Conservation (phyloP, 1,140 invertebrate genomes). For the Leptinotarsa lineolata region DNA sequence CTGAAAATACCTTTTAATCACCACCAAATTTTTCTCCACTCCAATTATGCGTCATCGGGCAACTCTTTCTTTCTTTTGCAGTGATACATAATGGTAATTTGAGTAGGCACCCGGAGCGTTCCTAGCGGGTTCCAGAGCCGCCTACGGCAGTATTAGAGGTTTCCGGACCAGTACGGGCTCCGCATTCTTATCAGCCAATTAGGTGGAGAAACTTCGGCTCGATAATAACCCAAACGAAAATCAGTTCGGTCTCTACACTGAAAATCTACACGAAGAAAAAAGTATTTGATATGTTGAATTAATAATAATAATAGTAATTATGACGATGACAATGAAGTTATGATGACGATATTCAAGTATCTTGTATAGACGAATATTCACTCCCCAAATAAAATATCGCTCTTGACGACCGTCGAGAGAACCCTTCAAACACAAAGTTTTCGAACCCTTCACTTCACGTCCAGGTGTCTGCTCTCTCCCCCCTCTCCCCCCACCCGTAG, state of each 20-base stretch:
- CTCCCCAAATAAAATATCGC: too few species aligned
- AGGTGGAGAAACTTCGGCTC: conserved; percentile 35
- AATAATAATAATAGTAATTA: too few species aligned
- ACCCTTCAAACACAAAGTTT: too few species aligned
- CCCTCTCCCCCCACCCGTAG: too few species aligned
- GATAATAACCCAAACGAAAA: conserved; percentile 28
- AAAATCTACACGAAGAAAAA: conserved; percentile 28
- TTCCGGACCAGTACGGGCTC: conserved; percentile 36
- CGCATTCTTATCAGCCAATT: conserved; percentile 43
- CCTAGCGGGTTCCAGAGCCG: conserved; percentile 21
- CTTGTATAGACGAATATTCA: too few species aligned
- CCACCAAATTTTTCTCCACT: neutral
- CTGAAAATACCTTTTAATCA: neutral
- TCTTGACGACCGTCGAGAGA: too few species aligned
- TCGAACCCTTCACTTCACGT: too few species aligned
- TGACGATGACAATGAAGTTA: too few species aligned
- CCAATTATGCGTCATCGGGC: neutral
- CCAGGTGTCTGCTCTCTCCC: too few species aligned
- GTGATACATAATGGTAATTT: conserved; percentile 31
- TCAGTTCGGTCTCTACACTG: conserved; percentile 29
- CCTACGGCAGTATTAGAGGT: conserved; percentile 36
- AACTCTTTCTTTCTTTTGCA: neutral
- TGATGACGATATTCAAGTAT: too few species aligned
- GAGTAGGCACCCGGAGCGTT: conserved; percentile 22
- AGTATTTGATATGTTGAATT: neutral